These are phyloP conservation scores for Corydoras sp. DNA, from an alignment of 2,113 vertebrate genomes.

Conservation along the genomic window DNA sequence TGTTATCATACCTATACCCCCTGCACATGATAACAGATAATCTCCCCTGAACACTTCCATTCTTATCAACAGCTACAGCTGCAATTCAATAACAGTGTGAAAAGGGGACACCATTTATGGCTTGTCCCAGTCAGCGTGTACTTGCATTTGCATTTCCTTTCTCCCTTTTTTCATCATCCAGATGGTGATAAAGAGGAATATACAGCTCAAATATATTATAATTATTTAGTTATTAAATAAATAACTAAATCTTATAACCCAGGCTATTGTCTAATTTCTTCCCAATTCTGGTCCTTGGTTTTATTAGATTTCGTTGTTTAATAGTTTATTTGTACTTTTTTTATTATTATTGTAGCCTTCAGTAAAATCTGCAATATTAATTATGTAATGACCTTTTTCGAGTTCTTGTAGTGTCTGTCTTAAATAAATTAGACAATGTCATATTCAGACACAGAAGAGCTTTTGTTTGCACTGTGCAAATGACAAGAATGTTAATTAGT, in stretches of 20 bases:
- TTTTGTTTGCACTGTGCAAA: constrained; percentile 6
- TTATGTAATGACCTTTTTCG: constrained; percentile 5
- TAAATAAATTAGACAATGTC: background rate
- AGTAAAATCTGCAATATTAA: background rate
- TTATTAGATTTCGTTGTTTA: background rate
- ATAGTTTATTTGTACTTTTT: background rate
- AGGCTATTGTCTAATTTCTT: background rate
- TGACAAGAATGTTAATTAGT: background rate
- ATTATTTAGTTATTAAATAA: constrained; percentile 1
- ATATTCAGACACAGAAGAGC: background rate
- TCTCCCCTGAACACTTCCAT: constrained; percentile 50
- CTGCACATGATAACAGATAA: constrained; percentile 59
- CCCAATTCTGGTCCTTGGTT: background rate
- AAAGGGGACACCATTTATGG: constrained; percentile 53
- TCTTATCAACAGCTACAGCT: constrained; percentile 70
- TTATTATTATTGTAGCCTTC: background rate
- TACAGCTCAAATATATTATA: constrained; percentile 41
- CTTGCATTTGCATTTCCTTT: constrained; percentile 3
- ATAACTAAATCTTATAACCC: background rate
- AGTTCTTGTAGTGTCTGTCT: constrained; percentile 2
- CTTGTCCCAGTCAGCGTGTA: constrained; percentile 1
- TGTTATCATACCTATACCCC: constrained; percentile 57
- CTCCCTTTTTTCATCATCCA: constrained; percentile 18
- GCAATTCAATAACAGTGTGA: constrained; percentile 64
- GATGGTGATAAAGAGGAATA: constrained; percentile 53